These are phyloP conservation scores for Ploceus nigricollis DNA, from an alignment of 2,113 vertebrate species.

Conservation along the genomic window DNA sequence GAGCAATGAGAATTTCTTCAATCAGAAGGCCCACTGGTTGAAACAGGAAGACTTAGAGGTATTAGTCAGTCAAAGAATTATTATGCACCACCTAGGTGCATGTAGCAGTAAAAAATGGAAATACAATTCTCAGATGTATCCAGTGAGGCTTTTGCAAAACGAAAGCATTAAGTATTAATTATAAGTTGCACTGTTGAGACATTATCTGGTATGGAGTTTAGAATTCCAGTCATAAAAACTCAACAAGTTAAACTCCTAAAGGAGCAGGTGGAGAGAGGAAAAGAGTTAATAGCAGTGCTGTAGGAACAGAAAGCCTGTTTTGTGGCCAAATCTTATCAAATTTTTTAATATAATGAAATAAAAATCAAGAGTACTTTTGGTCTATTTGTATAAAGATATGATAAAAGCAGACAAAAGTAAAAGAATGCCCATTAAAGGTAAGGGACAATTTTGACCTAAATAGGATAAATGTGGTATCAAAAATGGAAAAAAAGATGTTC, in stretches of 20 bases:
- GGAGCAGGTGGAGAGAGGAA: not conserved
- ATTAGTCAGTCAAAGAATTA: constrained; percentile 51
- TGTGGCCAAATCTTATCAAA: not conserved
- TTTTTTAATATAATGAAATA: not conserved
- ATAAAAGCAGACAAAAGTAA: not conserved
- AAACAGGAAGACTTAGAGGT: constrained; percentile 34
- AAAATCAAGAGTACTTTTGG: not conserved
- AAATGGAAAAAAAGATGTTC: not conserved
- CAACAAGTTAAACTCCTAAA: constrained; percentile 12
- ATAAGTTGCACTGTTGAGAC: constrained; percentile 55
- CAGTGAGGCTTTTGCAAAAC: constrained; percentile 21
- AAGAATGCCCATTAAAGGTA: not conserved
- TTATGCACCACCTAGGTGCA: constrained; percentile 42
- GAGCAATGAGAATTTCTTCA: constrained; percentile 50
- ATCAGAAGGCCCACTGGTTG: constrained; percentile 12
- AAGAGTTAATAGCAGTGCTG: not conserved
- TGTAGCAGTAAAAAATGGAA: constrained; percentile 52
- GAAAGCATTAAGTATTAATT: constrained; percentile 63
- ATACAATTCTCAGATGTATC: constrained; percentile 31
- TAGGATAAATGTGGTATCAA: not conserved
- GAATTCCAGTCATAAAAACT: constrained; percentile 36
- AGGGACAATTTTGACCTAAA: not conserved
- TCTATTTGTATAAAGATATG: not conserved
- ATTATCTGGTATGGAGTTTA: constrained; percentile 25
- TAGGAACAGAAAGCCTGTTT: not conserved